Conservation (phyloP, 30 jellyfish, hydroid and myxozoan genomes). For the Hydractinia echinata region DNA sequence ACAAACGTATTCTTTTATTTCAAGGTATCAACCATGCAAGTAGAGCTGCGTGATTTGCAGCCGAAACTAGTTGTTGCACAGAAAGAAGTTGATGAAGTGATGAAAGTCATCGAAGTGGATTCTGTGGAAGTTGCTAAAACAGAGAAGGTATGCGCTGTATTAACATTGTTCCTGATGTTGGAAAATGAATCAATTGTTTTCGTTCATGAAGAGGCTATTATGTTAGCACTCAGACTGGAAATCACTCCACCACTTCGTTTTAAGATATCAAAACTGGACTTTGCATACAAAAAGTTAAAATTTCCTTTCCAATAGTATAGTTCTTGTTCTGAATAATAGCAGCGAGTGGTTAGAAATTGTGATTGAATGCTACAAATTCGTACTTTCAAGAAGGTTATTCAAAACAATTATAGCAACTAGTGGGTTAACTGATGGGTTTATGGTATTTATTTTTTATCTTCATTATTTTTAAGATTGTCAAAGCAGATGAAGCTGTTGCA, state of each 20-base stretch:
- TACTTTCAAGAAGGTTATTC: background rate
- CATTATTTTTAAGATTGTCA: slow-evolving; percentile 90
- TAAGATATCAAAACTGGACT: too few species aligned
- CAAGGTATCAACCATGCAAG: slow-evolving; percentile 95
- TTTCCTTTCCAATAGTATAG: too few species aligned
- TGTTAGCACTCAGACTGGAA: too few species aligned
- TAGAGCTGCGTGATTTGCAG: slow-evolving; percentile 77
- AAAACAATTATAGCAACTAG: background rate
- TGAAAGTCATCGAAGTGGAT: slow-evolving; percentile 88
- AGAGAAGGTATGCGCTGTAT: slow-evolving; percentile 56
- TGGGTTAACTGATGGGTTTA: background rate
- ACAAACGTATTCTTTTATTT: background rate
- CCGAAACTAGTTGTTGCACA: slow-evolving; percentile 97
- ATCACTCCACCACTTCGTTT: too few species aligned
- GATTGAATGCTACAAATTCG: too few species aligned
- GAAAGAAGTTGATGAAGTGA: slow-evolving; percentile 90
- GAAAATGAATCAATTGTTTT: too few species aligned
- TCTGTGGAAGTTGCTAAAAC: slow-evolving; percentile 99
- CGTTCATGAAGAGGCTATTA: too few species aligned
- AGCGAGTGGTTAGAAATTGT: too few species aligned
- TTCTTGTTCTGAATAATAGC: too few species aligned
- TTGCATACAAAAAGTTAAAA: too few species aligned
- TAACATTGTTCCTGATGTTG: too few species aligned
- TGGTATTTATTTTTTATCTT: too few species aligned
- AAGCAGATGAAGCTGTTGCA: slow-evolving; percentile 97